Conservation (phyloP, 2,888 invertebrate species). For the Cryptocephalus primarius region DNA sequence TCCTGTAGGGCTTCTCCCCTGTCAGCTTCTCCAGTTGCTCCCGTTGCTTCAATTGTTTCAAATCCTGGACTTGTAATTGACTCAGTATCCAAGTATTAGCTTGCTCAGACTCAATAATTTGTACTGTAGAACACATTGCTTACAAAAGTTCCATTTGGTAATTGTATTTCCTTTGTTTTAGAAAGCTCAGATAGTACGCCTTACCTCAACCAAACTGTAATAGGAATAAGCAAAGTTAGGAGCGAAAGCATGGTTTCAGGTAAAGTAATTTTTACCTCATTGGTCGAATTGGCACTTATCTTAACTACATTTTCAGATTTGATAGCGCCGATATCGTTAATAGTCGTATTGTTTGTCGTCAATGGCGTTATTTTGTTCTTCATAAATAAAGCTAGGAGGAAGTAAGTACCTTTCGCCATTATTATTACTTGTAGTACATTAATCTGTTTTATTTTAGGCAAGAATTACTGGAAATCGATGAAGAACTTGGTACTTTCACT, state of each 20-base stretch:
- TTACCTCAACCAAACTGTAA: background rate
- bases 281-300: background rate
- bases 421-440: too few relatives aligned
- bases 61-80: too few relatives aligned
- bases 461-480: slow-evolving; percentile 24
- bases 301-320: slow-evolving; percentile 43
- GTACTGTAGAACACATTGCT: too few relatives aligned
- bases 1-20: too few relatives aligned
- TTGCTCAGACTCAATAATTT: too few relatives aligned
- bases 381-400: slow-evolving; percentile 61
- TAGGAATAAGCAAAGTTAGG: background rate
- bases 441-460: slow-evolving; percentile 12
- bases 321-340: slow-evolving; percentile 59
- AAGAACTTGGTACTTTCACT: slow-evolving; percentile 31
- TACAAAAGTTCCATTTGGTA: background rate
- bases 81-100: too few relatives aligned
- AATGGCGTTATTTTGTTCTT: slow-evolving; percentile 64
- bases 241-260: slow-evolving; percentile 1
- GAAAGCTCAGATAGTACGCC: background rate
- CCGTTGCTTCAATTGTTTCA: too few relatives aligned
- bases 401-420: slow-evolving; percentile 33
- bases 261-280: background rate
- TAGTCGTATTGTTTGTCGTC: slow-evolving; percentile 58
- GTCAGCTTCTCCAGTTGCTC: too few relatives aligned
- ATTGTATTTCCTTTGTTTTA: background rate